phyloP scores from a whole-genome alignment of 1,140 invertebrate genomes.

The Ceratosolen fusciceps region DNA sequence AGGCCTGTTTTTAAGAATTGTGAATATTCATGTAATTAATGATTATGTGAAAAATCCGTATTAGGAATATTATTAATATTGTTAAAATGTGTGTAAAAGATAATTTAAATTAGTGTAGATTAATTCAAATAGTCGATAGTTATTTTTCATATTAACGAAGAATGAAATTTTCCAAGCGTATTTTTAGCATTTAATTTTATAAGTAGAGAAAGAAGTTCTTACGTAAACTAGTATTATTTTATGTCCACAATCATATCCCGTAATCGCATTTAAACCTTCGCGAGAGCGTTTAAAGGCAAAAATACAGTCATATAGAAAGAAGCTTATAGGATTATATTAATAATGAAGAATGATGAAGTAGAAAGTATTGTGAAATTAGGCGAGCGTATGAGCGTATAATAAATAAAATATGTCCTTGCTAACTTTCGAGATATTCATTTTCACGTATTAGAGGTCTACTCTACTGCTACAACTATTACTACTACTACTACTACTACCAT shows the following conservation, averaged over 20 bases:
- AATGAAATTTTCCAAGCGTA: not conserved
- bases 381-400: too few species aligned
- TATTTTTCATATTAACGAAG: not conserved
- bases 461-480: not conserved
- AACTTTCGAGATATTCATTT: not conserved
- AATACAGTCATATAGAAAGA: not conserved
- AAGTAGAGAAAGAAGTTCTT: not conserved
- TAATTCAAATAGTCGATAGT: not conserved
- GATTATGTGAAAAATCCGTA: not conserved
- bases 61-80: not conserved
- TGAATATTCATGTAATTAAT: constrained; percentile 24
- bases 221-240: constrained; percentile 34
- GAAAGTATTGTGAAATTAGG: not conserved
- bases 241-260: constrained; percentile 29
- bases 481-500: too few species aligned
- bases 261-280: constrained; percentile 21
- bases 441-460: constrained; percentile 2
- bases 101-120: not conserved
- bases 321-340: not conserved
- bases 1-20: not conserved
- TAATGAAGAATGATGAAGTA: not conserved
- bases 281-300: not conserved
- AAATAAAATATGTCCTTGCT: constrained; percentile 4
- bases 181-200: constrained; percentile 21
- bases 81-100: constrained; percentile 5